A percentile compares a stretch with the other conserved stretches of the same genome.
phyloP scores from a whole-genome alignment of 2,797 vertebrate genomes.

The Falco berigora region DNA sequence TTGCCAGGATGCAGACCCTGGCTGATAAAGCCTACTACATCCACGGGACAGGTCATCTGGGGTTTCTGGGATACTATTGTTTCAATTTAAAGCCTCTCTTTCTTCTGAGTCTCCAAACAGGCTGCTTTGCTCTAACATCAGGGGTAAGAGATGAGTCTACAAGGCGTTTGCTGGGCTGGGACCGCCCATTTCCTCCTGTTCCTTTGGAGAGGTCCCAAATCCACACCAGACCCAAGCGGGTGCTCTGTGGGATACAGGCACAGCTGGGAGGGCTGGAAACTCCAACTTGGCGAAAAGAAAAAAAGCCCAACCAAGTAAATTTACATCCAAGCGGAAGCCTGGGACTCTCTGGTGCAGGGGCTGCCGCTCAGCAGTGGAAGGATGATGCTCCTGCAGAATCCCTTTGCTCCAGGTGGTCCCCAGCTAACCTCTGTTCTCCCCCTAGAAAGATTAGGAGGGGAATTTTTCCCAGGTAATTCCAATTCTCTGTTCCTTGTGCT shows the following conservation, averaged over 20 bases:
- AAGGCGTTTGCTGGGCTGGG: not conserved
- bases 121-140: not conserved
- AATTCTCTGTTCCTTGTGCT: not conserved
- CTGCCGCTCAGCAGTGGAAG: not conserved
- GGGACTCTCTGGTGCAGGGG: accelerated
- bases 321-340: not conserved
- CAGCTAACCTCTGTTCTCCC: not conserved
- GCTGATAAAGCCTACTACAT: conserved; percentile 5
- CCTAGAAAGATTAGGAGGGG: not conserved
- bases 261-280: not conserved
- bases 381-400: not conserved
- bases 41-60: conserved; percentile 4
- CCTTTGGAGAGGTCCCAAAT: not conserved
- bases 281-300: not conserved
- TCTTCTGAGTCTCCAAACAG: not conserved
- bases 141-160: not conserved
- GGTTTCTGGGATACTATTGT: not conserved
- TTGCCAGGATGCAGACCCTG: conserved; percentile 29
- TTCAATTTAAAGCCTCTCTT: not conserved
- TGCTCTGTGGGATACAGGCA: not conserved
- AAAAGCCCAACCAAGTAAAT: not conserved
- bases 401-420: not conserved
- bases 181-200: not conserved
- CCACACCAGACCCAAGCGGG: not conserved
- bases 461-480: not conserved